Conservation (phyloP, 2,113 vertebrate genomes). For the Plectropomus leopardus region DNA sequence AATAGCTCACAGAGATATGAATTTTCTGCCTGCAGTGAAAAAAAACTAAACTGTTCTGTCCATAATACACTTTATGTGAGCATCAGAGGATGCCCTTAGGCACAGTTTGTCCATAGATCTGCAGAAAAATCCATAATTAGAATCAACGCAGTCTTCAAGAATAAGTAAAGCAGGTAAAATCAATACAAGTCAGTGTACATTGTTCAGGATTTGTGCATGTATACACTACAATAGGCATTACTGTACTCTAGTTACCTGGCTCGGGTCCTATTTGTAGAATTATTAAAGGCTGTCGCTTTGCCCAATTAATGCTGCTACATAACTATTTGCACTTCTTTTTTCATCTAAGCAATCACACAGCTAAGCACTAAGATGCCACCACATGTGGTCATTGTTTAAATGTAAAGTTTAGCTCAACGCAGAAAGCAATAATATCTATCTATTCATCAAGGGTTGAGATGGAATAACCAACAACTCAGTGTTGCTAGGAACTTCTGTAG, state of each 20-base stretch:
- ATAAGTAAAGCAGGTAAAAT: background rate
- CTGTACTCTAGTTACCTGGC: background rate
- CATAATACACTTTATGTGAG: background rate
- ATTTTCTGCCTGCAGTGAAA: conserved; percentile 7
- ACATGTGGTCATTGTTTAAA: background rate
- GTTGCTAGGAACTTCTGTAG: background rate
- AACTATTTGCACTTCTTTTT: too few species aligned
- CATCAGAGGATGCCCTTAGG: conserved; percentile 1
- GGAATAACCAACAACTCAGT: background rate
- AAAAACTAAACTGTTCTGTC: background rate
- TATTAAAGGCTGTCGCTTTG: background rate
- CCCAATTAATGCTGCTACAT: too few species aligned
- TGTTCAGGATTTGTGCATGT: background rate
- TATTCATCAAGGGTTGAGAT: background rate
- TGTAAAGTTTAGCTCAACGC: background rate
- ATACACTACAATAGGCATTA: background rate
- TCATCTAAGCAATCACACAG: too few species aligned
- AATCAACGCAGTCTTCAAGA: too few species aligned
- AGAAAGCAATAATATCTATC: background rate
- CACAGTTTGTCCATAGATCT: background rate
- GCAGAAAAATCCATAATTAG: too few species aligned
- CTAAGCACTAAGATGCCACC: background rate
- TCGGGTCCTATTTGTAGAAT: background rate
- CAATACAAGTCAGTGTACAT: background rate
- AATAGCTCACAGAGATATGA: conserved; percentile 22